Evolutionary conservation across 2,888 invertebrate species (phyloP).

Genomic region (Cremastinae sp.): DNA sequence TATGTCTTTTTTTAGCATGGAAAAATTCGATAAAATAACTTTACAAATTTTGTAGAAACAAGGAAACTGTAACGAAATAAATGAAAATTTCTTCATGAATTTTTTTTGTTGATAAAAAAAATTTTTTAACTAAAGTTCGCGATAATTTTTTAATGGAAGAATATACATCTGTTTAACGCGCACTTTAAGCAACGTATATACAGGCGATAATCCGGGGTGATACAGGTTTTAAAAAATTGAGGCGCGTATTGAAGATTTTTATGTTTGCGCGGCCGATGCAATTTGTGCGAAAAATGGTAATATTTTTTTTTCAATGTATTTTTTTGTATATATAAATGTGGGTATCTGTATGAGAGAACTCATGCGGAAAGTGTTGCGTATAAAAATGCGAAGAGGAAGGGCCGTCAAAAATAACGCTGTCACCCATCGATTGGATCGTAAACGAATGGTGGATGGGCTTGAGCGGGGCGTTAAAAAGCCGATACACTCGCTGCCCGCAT

Average conservation of each 20-base stretch:
- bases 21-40: no score
- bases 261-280: no score
- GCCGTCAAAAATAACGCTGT: conserved; percentile 64
- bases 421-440: conserved; percentile 63
- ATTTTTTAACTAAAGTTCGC: no score
- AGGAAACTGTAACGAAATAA: no score
- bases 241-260: not conserved
- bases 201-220: no score
- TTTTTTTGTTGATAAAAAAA: no score
- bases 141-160: no score
- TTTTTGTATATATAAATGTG: not conserved
- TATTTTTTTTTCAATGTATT: not conserved
- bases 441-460: conserved; percentile 57
- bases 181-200: no score
- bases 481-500: conserved; percentile 44
- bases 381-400: conserved; percentile 36
- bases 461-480: conserved; percentile 63
- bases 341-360: not conserved
- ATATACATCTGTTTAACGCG: no score
- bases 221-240: no score
- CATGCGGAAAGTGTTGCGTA: conserved; percentile 41
- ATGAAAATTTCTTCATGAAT: not conserved
- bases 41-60: not conserved
- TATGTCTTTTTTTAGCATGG: no score
- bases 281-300: not conserved